Base-by-base conservation (phyloP, 2,113 vertebrate genomes). In the Caranx melampygus region DNA sequence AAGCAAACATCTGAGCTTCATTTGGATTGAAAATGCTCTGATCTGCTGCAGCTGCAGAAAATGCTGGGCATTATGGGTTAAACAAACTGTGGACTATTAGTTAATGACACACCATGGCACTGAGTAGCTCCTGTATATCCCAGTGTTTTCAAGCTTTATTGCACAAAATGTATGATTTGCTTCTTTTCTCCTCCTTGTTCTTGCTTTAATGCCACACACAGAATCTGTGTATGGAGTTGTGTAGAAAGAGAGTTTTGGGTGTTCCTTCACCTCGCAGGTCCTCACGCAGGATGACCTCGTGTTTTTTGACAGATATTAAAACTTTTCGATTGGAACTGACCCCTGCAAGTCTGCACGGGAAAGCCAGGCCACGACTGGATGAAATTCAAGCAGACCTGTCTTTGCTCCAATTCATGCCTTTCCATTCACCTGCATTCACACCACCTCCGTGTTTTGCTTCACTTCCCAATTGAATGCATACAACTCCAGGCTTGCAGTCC, bases 41-140 rank as follows among this genome's bases (percentile, higher is more conserved):
- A 80, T 9, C 2, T 3, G 2, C 26, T 35, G 15, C 18, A 42
- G 64, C 52, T 11, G 63, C 59, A 21, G 21, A 74, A 54, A 44
- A 37, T 15, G 44, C 10, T 13, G 52, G 37, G 37, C 14, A 49
- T 59, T 55, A 21, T 49, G 42, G 49, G 44, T 59, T 59, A 52
- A 68, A 63, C 49, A 63, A 67, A 47, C 54, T 51, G 60, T 20
- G 45, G 11, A 54, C 51, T 54, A 54, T 81, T 61, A 42, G 21
- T 72, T 68, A 73, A 58, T 70, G 40, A 70, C 49, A 57, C 55
- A 67, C 47, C 47, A 18, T 20, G 12, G 58, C 65, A 20, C 11
- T 45, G 45, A 51, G 55, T 51, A 5, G 16, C 1, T 9, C n/a
- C n/a, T 55, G 52, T 44, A 52, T 60, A 76, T 65, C 12, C 33